Conservation (phyloP, 1,140 invertebrate genomes). For the Pseudomyrmex gracilis region DNA sequence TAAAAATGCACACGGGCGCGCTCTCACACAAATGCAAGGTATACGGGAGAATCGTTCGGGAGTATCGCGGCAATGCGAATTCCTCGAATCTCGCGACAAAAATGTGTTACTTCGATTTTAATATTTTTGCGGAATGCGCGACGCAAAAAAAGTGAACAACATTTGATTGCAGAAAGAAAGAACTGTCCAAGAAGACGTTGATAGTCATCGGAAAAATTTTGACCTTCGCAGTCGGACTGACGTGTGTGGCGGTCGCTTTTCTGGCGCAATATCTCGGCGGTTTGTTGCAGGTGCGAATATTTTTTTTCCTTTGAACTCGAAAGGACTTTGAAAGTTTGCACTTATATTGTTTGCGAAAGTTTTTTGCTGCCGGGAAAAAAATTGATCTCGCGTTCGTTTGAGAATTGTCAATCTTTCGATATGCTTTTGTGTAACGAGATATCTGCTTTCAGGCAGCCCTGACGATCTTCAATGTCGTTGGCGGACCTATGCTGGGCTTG, state of each 20-base stretch:
- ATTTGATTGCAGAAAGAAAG: slow-evolving; percentile 62
- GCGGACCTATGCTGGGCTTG: slow-evolving; percentile 91
- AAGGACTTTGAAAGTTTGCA: too few species aligned
- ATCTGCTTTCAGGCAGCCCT: slow-evolving; percentile 87
- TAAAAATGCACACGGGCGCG: slow-evolving; percentile 17
- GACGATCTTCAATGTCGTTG: slow-evolving; percentile 92
- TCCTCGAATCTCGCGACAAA: not conserved
- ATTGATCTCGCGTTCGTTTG: too few species aligned
- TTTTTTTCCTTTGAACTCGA: too few species aligned
- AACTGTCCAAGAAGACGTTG: slow-evolving; percentile 63
- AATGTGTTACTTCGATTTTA: too few species aligned
- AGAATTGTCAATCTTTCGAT: too few species aligned
- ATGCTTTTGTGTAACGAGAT: not conserved
- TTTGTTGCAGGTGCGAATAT: slow-evolving; percentile 87
- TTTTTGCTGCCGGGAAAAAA: too few species aligned
- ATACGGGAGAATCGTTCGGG: slow-evolving; percentile 1
- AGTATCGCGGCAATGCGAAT: slow-evolving; percentile 14
- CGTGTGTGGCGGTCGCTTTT: slow-evolving; percentile 90
- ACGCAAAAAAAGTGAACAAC: not conserved
- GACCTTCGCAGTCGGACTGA: slow-evolving; percentile 89
- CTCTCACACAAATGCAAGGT: too few species aligned
- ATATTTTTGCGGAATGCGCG: too few species aligned
- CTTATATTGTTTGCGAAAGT: too few species aligned
- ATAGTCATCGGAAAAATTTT: slow-evolving; percentile 85
- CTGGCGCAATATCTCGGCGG: slow-evolving; percentile 90